A percentile compares a stretch with the other conserved stretches of the same genome.
phyloP scores from a whole-genome alignment of 2,113 vertebrate species.

The Petromus typicus region DNA sequence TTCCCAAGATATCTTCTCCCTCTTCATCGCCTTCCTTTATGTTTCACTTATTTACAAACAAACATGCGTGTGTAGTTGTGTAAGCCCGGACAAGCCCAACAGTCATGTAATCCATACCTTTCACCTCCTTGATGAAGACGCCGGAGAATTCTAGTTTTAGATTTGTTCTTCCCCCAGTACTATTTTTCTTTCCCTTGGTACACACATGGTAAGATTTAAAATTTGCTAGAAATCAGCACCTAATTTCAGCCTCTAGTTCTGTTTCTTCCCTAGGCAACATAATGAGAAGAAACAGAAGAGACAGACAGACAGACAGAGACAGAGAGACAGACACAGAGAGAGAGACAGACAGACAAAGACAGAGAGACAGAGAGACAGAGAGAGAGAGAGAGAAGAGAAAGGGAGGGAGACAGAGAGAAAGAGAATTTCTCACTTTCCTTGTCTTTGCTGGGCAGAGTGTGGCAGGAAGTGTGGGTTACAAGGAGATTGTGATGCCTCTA shows the following conservation, averaged over 20 bases:
- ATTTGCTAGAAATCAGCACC: background rate
- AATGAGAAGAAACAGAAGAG: no score
- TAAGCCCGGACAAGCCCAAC: background rate
- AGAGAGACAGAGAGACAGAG: background rate
- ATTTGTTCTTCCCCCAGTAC: background rate
- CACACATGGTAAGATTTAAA: background rate
- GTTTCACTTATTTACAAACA: background rate
- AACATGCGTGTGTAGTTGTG: accelerated
- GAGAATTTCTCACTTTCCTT: background rate
- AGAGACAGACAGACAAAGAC: background rate
- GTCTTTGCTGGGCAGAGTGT: no score
- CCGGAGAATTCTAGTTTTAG: background rate
- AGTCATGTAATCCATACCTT: background rate
- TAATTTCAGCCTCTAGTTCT: background rate
- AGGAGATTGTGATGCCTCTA: no score
- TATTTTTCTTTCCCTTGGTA: background rate
- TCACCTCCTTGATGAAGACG: accelerated
- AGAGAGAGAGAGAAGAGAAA: no score
- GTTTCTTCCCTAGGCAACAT: background rate
- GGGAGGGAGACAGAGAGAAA: background rate
- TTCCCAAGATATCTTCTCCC: no score
- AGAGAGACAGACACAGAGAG: background rate
- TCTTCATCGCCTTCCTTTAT: background rate
- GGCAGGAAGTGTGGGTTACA: background rate
- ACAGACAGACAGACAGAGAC: background rate